These are phyloP conservation scores for Frankliniella fusca DNA, from an alignment of 2,888 invertebrate genomes.

Conservation along the genomic window DNA sequence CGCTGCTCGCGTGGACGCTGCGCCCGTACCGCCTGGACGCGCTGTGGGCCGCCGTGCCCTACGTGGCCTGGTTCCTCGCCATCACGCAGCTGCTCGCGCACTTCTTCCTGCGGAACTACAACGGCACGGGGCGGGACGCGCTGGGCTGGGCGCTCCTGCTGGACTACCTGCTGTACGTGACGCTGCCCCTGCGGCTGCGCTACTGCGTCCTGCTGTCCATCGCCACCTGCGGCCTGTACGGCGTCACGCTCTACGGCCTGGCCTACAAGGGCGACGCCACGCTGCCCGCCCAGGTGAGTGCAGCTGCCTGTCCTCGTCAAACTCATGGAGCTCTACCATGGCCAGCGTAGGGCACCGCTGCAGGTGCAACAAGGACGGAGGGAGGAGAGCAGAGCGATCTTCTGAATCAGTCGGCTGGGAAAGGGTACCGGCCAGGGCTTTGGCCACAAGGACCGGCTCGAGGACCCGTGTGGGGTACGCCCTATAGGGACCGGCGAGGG, in stretches of 20 bases:
- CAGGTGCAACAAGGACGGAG: not conserved
- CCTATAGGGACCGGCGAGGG: too few relatives aligned
- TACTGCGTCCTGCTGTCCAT: slow-evolving; percentile 59
- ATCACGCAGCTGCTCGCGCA: slow-evolving; percentile 59
- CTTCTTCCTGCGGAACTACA: slow-evolving; percentile 57
- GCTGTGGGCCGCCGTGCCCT: slow-evolving; percentile 58
- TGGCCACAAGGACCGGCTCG: too few relatives aligned
- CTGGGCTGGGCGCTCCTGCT: slow-evolving; percentile 69
- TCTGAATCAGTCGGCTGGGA: too few relatives aligned
- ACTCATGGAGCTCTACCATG: not conserved
- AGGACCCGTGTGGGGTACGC: too few relatives aligned
- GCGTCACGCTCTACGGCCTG: slow-evolving; percentile 56
- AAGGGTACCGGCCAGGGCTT: too few relatives aligned
- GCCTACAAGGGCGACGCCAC: slow-evolving; percentile 46
- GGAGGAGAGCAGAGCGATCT: too few relatives aligned
- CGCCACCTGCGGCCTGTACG: slow-evolving; percentile 59
- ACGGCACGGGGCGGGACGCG: slow-evolving; percentile 59
- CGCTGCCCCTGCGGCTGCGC: slow-evolving; percentile 63
- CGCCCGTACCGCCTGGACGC: slow-evolving; percentile 42
- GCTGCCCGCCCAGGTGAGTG: slow-evolving; percentile 39
- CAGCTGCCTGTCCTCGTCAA: too few relatives aligned
- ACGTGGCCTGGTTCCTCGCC: slow-evolving; percentile 61
- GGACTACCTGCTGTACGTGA: slow-evolving; percentile 69
- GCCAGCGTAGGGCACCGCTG: too few relatives aligned
- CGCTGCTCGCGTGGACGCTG: slow-evolving; percentile 45